These are phyloP conservation scores for Alviniconcha strummeri DNA, from an alignment of 2,888 invertebrate species.

Conservation along the genomic window DNA sequence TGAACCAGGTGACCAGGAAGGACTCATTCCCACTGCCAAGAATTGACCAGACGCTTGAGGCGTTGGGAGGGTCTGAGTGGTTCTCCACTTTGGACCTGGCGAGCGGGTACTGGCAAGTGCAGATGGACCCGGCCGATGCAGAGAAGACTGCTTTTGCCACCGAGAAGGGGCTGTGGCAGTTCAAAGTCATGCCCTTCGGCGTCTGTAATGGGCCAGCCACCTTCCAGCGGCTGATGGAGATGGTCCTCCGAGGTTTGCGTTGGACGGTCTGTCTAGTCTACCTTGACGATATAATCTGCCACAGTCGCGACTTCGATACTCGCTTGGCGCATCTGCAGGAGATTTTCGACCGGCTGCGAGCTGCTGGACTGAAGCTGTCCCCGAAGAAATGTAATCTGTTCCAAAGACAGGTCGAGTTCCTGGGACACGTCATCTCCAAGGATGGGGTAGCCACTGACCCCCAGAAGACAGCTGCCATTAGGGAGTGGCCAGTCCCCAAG, in stretches of 20 bases:
- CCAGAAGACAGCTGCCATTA: conserved; percentile 30
- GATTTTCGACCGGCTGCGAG: no score
- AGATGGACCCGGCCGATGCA: neutral
- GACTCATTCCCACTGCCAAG: conserved; percentile 26
- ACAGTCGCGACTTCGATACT: no score
- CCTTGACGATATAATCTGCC: no score
- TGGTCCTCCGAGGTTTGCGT: no score
- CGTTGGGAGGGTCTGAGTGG: neutral
- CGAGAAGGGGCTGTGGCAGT: conserved; percentile 9
- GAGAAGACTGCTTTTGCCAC: conserved; percentile 23
- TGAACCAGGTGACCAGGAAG: conserved; percentile 12
- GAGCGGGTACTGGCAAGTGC: conserved; percentile 21
- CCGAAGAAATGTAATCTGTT: conserved; percentile 40
- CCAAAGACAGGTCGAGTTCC: conserved; percentile 32
- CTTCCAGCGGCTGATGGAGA: no score
- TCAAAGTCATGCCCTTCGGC: neutral
- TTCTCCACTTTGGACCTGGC: conserved; percentile 28
- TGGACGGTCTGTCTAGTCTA: no score
- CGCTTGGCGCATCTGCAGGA: neutral
- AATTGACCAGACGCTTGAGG: conserved; percentile 9
- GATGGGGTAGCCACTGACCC: conserved; percentile 35
- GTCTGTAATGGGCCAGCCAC: no score
- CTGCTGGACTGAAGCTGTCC: conserved; percentile 8
- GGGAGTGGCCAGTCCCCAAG: conserved; percentile 26
- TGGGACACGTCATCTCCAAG: conserved; percentile 40